Evolutionary conservation across 1,140 invertebrate genomes (phyloP).

Genomic region (Zaprionus davidi): DNA sequence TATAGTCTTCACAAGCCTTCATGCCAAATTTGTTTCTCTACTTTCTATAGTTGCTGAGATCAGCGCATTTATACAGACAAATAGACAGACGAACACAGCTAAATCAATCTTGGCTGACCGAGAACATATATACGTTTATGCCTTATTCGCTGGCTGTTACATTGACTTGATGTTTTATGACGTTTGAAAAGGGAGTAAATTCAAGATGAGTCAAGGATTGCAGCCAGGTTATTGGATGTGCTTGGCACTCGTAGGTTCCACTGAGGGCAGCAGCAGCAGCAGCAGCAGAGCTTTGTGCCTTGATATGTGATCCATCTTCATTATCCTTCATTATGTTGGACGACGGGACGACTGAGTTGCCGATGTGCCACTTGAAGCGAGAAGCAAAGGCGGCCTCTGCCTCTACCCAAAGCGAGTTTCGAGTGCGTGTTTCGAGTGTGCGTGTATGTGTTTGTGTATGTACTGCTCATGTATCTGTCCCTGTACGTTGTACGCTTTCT

Average conservation of each 20-base stretch:
- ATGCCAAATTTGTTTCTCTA: too few species aligned
- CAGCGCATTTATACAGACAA: background rate
- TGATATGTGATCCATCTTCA: conserved; percentile 77
- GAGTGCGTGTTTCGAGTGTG: conserved; percentile 6
- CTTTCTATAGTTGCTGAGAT: too few species aligned
- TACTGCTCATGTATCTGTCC: conserved; percentile 18
- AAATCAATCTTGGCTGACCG: background rate
- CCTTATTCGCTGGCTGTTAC: background rate
- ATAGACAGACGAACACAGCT: background rate
- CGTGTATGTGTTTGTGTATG: background rate
- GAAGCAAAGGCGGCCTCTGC: conserved; percentile 21
- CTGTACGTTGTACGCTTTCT: conserved; percentile 27
- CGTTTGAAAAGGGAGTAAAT: background rate
- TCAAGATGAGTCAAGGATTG: background rate
- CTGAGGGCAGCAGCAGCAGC: background rate
- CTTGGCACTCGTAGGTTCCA: conserved; percentile 18
- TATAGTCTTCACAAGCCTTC: too few species aligned
- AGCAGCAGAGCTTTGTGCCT: background rate
- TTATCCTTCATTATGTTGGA: conserved; percentile 66
- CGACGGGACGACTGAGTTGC: conserved; percentile 15
- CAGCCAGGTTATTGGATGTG: conserved; percentile 4
- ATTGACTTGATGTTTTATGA: background rate
- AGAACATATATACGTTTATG: background rate
- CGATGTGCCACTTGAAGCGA: conserved; percentile 28
- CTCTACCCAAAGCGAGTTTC: conserved; percentile 7